A percentile compares a stretch with the other conserved stretches of the same genome.
Evolutionary conservation across 2,797 vertebrate genomes (phyloP).

Genomic region (Lepilemur ruficaudatus): DNA sequence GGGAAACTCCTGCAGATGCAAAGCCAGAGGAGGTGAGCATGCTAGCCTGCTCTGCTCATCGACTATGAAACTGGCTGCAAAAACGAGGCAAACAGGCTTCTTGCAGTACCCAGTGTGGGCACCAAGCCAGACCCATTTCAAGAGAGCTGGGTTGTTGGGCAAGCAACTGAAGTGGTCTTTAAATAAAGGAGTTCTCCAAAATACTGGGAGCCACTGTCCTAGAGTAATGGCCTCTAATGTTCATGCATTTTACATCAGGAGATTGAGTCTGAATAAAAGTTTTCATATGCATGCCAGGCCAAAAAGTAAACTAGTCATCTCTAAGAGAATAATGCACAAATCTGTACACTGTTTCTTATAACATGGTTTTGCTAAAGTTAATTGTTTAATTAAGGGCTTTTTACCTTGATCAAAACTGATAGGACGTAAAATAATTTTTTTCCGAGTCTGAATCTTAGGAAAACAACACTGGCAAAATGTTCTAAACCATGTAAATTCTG

Average conservation of each 20-base stretch:
- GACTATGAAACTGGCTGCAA: background rate
- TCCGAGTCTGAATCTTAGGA: background rate
- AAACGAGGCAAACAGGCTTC: background rate
- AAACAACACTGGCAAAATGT: background rate
- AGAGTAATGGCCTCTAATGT: background rate
- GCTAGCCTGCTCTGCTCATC: background rate
- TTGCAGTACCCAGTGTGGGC: background rate
- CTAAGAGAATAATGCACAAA: conserved; percentile 23
- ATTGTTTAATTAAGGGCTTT: background rate
- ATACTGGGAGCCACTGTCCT: background rate
- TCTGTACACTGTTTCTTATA: background rate
- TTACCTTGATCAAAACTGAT: background rate
- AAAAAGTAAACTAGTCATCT: background rate
- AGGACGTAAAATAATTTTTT: background rate
- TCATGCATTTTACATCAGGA: background rate
- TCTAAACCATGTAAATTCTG: background rate
- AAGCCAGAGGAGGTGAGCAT: background rate
- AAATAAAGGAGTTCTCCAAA: conserved; percentile 9
- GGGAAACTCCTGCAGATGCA: background rate
- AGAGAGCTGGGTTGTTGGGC: background rate
- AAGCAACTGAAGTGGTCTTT: background rate
- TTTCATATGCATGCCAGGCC: background rate
- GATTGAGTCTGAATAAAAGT: background rate
- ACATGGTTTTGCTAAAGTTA: background rate
- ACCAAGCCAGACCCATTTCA: background rate